These are phyloP conservation scores for Amiota communis DNA, from an alignment of 2,888 invertebrate species.

Conservation along the genomic window DNA sequence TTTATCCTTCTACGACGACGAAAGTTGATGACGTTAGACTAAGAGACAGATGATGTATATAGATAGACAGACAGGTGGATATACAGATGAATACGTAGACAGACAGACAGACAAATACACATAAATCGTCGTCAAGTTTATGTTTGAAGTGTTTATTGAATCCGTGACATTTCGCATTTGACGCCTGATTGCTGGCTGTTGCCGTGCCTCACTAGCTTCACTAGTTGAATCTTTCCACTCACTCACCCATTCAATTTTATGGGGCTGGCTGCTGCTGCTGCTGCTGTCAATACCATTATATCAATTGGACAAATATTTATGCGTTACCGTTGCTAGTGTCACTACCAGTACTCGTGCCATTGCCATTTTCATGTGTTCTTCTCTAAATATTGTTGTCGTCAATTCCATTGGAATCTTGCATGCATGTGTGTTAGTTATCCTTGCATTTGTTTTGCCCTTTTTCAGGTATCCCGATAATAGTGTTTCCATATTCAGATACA, in stretches of 20 bases:
- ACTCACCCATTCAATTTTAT: slow-evolving; percentile 9
- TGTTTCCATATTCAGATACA: too few species aligned
- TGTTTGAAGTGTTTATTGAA: slow-evolving; percentile 73
- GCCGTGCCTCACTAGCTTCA: slow-evolving; percentile 7
- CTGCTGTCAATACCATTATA: neutral
- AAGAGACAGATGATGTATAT: too few species aligned
- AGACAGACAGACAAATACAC: neutral
- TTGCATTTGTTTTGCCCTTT: too few species aligned
- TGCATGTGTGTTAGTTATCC: too few species aligned
- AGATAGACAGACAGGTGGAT: neutral
- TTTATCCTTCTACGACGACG: too few species aligned
- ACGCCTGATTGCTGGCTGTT: slow-evolving; percentile 13
- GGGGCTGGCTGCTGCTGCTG: too few species aligned
- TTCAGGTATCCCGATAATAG: too few species aligned
- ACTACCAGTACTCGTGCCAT: neutral
- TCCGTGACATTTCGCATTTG: slow-evolving; percentile 70
- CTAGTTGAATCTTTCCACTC: neutral
- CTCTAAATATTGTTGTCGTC: too few species aligned
- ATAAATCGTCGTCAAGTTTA: slow-evolving; percentile 72
- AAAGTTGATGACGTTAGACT: too few species aligned
- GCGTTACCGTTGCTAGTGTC: neutral
- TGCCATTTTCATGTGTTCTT: too few species aligned
- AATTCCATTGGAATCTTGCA: too few species aligned
- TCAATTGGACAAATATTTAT: slow-evolving; percentile 20
- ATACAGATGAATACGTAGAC: neutral